Evolutionary conservation across 2,888 invertebrate genomes (phyloP).

Genomic region (Meganola albula): DNA sequence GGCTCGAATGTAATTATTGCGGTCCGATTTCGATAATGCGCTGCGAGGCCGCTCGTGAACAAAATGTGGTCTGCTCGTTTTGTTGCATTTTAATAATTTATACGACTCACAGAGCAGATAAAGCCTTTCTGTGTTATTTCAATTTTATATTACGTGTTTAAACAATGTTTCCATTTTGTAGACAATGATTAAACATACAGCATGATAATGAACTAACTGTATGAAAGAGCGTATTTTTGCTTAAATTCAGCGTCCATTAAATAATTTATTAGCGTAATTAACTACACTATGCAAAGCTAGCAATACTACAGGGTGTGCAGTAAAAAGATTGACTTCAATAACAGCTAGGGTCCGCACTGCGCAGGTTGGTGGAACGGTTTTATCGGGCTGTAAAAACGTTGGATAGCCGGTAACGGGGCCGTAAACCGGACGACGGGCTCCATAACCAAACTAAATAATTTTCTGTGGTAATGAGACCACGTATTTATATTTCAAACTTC

Average conservation of each 20-base stretch:
- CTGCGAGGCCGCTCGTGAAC: conserved; percentile 58
- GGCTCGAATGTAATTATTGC: conserved; percentile 73
- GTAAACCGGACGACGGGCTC: conserved; percentile 53
- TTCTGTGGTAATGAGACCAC: conserved; percentile 2
- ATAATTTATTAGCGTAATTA: too few species aligned
- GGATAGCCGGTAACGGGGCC: conserved; percentile 62
- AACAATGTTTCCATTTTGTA: conserved; percentile 30
- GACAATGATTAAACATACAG: too few species aligned
- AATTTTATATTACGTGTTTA: conserved; percentile 35
- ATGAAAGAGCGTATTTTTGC: conserved; percentile 23
- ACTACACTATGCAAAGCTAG: too few species aligned
- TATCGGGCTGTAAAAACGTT: conserved; percentile 68
- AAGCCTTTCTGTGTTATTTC: conserved; percentile 58
- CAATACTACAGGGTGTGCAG: conserved; percentile 32
- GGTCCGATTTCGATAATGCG: conserved; percentile 74
- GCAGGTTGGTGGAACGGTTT: conserved; percentile 55
- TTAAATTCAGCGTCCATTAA: too few species aligned
- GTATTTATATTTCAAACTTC: too few species aligned
- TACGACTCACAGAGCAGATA: conserved; percentile 55
- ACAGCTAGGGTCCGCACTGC: conserved; percentile 51
- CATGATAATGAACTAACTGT: conserved; percentile 28
- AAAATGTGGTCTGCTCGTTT: conserved; percentile 67
- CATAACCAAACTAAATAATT: conserved; percentile 44
- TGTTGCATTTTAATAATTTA: conserved; percentile 72
- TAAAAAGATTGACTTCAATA: conserved; percentile 68